Percentiles rank a stretch among this genome's conserved stretches.
Evolutionary conservation across 1,140 invertebrate genomes (phyloP).

Genomic region (Plutomurus gul): DNA sequence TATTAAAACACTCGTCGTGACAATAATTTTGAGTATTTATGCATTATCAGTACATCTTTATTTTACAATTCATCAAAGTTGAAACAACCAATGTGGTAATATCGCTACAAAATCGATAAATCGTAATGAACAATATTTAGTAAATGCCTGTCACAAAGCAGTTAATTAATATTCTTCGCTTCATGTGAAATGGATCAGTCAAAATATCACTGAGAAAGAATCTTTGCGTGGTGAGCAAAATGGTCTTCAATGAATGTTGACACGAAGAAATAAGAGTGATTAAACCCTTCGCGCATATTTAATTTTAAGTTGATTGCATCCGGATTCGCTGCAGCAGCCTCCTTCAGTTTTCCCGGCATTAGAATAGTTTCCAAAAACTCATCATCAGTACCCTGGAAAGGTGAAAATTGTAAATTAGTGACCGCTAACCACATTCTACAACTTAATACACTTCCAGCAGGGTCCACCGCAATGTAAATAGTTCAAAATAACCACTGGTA

Average conservation of each 20-base stretch:
- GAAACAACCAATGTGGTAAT: background rate
- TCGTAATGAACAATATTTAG: background rate
- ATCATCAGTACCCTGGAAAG: conserved; percentile 78
- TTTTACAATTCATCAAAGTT: too few relatives aligned
- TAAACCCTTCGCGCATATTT: conserved; percentile 78
- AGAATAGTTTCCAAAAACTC: conserved; percentile 82
- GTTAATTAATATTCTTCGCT: too few relatives aligned
- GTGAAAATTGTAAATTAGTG: too few relatives aligned
- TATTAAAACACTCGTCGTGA: too few relatives aligned
- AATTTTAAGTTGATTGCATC: conserved; percentile 71
- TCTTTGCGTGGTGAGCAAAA: conserved; percentile 80
- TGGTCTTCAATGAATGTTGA: conserved; percentile 92
- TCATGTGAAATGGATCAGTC: background rate
- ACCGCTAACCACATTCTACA: too few relatives aligned
- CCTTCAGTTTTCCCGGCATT: conserved; percentile 81
- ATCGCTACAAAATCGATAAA: background rate
- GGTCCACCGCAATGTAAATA: too few relatives aligned
- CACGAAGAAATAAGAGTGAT: conserved; percentile 96
- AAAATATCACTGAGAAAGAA: conserved; percentile 55
- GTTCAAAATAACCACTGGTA: too few relatives aligned
- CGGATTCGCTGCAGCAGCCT: conserved; percentile 69
- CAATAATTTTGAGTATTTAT: background rate
- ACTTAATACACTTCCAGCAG: too few relatives aligned
- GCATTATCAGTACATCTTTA: background rate
- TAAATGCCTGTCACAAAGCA: background rate